Evolutionary conservation across 1,140 invertebrate species (phyloP), one percentile per base, ranked within the genome.

Genomic region (Bilobella aurantiaca): DNA sequence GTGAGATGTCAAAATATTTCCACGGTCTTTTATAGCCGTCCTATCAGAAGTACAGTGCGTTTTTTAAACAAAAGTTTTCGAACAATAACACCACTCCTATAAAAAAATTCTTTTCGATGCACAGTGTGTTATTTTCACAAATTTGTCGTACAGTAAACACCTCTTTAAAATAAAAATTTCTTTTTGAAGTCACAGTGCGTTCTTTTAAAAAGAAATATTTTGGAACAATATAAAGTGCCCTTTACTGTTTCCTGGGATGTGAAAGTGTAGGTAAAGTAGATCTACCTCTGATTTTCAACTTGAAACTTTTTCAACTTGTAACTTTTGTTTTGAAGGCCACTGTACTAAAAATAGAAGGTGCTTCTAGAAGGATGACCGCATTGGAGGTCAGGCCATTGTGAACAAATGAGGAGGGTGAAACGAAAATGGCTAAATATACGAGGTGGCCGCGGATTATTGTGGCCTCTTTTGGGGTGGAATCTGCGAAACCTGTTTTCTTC

Each of bases 401-500:
- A 16, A 59, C 28, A 14, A 12, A 59, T n/a, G n/a, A n/a, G n/a
- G n/a, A n/a, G 34, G 18, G 8, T 42, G 8, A 18, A 42, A 42
- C 8, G 34, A 42, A 42, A 42, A 8, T 42, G 34, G 34, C 34
- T 42, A 42, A 42, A 42, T 12, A 42, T 42, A 42, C 34, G 8
- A 12, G 34, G 34, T 18, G 34, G 18, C n/a, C n/a, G n/a, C n/a
- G n/a, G n/a, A 23, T 57, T 57, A 21, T 57, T 57, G 53, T 5
- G 23, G 58, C 2, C 27, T 27, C 23, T 32, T 32, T 32, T 37
- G 8, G 32, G 21, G 27, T 18, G 16, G 12, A 27, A 37, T 37
- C 3, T 32, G 60, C 30, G 42, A 62, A 62, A 62, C 60, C 60
- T 62, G 60, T 62, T 62, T 62, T 37, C 30, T 29, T 30, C 58